Base-by-base conservation (phyloP, 2,113 vertebrate species). In the Micronycteris hirsuta region DNA sequence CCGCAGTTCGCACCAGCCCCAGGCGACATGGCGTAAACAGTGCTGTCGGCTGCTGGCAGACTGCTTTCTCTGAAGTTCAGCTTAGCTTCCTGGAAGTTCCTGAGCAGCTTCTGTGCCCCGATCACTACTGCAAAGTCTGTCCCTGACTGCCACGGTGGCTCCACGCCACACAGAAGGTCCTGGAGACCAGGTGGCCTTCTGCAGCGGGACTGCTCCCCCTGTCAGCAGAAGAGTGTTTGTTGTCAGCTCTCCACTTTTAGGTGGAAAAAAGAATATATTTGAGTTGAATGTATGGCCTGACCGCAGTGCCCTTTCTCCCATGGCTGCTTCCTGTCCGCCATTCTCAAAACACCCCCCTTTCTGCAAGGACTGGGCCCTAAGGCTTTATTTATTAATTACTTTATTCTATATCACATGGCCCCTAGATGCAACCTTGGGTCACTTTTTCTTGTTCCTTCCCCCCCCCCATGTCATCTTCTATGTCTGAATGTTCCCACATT, bases 301-400 rank as follows among this genome's bases (percentile, higher is more conserved):
- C 9, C 77, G 36, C 38, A 67, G 0, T 43, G 22, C 15, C 47
- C 38, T 82, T 77, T 54, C 33, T 77, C 54, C 67, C 45, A 33
- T 24, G 45, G 38, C 28, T 85, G 45, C 24, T 67, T 95, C 54
- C 38, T 89, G 6, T 38, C 82, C 8, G 7, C n/a, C 86, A 63
- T 36, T 78, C 54, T 94, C 68, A 74, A 93, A 95, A 58, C 16
- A 82, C 36, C 6, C 33, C 36, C 19, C 12, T 80, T 91, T 33
- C 74, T 81, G 20, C 65, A 95, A 83, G 43, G n/a, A 86, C 33
- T 41, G 49, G 7, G 26, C 36, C 26, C 6, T 10, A 14, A n/a
- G 36, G 47, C 3, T 68, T 76, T 47, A 65, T 14, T 80, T 54
- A 45, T 61, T 91, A n/a, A 43, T 73, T 58, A n/a, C n/a, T 58